Conservation (phyloP, 2,888 invertebrate genomes). For the Leptinotarsa haldemani region DNA sequence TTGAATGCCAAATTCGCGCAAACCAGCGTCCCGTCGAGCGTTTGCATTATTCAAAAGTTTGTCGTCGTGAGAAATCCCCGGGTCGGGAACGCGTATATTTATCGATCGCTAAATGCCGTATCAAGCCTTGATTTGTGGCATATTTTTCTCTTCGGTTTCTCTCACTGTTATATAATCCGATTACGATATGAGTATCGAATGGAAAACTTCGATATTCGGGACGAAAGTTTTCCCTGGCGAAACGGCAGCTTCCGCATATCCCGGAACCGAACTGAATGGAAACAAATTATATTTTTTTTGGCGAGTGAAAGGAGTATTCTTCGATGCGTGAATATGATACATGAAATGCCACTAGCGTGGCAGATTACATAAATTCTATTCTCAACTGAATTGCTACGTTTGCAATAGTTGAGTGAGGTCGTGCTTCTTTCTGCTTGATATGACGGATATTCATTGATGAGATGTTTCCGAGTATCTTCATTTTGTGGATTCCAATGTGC, state of each 20-base stretch:
- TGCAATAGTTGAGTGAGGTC: too few species aligned
- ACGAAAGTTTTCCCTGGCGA: neutral
- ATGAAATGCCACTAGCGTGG: neutral
- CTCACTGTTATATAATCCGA: constrained; percentile 13
- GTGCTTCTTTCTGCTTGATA: too few species aligned
- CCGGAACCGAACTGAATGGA: constrained; percentile 8
- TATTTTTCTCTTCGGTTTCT: constrained; percentile 24
- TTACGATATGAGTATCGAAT: constrained; percentile 10
- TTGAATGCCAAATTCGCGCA: constrained; percentile 31
- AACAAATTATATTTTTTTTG: constrained; percentile 10
- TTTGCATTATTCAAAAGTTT: constrained; percentile 53
- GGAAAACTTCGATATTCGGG: constrained; percentile 8
- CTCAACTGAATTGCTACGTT: too few species aligned
- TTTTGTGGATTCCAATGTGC: too few species aligned
- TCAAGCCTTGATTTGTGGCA: constrained; percentile 35
- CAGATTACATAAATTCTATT: neutral
- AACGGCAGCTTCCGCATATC: neutral
- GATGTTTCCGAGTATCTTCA: too few species aligned
- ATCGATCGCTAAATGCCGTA: constrained; percentile 19
- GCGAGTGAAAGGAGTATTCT: neutral
- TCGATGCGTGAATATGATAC: neutral
- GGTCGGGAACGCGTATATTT: constrained; percentile 1
- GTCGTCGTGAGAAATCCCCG: constrained; percentile 9
- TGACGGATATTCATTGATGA: too few species aligned
- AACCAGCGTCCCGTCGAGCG: constrained; percentile 49